These are phyloP conservation scores for Formica aserva DNA, from an alignment of 2,888 invertebrate species.

Conservation along the genomic window DNA sequence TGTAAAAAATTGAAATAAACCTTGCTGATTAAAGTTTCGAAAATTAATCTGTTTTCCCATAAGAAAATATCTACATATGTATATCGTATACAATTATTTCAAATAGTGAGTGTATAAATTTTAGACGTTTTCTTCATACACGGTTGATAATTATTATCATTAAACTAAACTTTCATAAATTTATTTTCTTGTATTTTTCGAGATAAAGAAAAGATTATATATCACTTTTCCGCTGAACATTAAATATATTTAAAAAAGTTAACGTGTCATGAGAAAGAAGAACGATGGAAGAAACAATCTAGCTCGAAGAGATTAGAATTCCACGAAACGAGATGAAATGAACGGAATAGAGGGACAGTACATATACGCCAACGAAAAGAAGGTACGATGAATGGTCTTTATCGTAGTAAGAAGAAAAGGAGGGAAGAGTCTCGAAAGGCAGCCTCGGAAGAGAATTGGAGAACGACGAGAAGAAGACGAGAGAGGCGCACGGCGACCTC, in stretches of 20 bases:
- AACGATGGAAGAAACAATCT: background rate
- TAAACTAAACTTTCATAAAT: background rate
- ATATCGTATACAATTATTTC: background rate
- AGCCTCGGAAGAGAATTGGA: slow-evolving; percentile 47
- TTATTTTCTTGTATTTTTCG: background rate
- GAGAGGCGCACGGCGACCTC: slow-evolving; percentile 79
- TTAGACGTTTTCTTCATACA: background rate
- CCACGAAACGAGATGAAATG: slow-evolving; percentile 5
- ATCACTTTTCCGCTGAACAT: background rate
- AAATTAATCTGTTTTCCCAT: background rate
- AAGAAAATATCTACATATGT: background rate
- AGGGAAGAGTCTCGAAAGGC: background rate
- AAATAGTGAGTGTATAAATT: background rate
- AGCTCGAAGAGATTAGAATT: background rate
- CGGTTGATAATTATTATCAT: background rate
- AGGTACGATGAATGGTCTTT: slow-evolving; percentile 12
- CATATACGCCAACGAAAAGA: background rate
- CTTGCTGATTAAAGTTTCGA: background rate
- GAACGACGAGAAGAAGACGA: slow-evolving; percentile 60
- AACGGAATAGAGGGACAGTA: background rate
- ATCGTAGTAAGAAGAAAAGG: background rate
- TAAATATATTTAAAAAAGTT: background rate
- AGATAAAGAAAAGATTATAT: background rate
- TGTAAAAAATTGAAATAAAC: background rate
- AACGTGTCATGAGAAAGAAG: background rate